Conservation (phyloP, 2,113 vertebrate genomes). For the Saccopteryx bilineata region DNA sequence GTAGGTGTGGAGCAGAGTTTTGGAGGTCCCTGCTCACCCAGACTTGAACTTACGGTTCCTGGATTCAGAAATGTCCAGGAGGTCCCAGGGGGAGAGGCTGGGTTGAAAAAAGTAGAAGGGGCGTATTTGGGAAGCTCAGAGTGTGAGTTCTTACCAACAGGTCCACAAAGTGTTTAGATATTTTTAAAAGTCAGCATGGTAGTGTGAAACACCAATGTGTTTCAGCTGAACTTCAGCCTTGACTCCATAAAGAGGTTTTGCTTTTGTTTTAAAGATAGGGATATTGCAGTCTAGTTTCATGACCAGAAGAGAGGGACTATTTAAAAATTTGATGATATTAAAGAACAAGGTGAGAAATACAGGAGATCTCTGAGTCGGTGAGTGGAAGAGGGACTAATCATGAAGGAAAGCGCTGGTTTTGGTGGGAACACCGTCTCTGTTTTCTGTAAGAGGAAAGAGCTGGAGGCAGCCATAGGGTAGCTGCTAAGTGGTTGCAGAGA, state of each 20-base stretch:
- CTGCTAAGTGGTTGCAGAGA: background rate
- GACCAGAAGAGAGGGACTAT: background rate
- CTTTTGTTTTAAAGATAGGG: slow-evolving; percentile 19
- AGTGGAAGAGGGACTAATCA: background rate
- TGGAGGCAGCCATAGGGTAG: background rate
- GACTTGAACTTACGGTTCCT: background rate
- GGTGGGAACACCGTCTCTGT: background rate
- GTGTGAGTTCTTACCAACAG: background rate
- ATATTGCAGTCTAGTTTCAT: background rate
- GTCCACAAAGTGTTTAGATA: background rate
- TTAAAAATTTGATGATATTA: background rate
- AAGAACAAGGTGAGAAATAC: background rate
- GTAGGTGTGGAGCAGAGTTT: background rate
- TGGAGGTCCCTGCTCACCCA: background rate
- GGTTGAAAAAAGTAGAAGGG: background rate
- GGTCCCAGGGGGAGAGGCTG: background rate
- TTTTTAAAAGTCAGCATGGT: background rate
- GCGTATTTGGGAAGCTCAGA: background rate
- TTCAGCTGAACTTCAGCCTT: background rate
- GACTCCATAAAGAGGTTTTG: background rate
- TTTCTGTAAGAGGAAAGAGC: background rate
- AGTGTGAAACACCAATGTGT: background rate
- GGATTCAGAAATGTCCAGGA: background rate
- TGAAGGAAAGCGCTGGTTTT: background rate
- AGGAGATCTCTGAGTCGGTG: background rate